A percentile compares a stretch with the other conserved stretches of the same genome.
Conservation (phyloP, 2,797 vertebrate genomes). For the Botia kubotai region DNA sequence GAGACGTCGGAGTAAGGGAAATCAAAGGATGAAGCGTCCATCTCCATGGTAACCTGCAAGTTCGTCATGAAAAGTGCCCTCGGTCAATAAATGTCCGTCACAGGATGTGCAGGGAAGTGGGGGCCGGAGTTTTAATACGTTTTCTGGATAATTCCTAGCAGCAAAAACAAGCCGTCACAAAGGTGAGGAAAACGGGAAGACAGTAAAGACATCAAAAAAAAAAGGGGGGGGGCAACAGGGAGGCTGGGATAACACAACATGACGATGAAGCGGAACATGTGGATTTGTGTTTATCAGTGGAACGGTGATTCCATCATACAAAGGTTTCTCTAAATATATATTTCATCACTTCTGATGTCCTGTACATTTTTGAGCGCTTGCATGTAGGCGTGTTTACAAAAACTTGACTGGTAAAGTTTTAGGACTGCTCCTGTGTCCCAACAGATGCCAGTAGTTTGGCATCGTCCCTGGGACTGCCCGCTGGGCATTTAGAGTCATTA, state of each 20-base stretch:
- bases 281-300: slow-evolving; percentile 70
- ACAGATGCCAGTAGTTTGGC: slow-evolving; percentile 86
- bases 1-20: slow-evolving; percentile 19
- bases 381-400: slow-evolving; percentile 55
- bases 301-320: slow-evolving; percentile 79
- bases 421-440: slow-evolving; percentile 90
- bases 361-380: slow-evolving; percentile 62
- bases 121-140: slow-evolving; percentile 80
- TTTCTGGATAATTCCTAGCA: slow-evolving; percentile 98
- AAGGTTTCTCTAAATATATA: slow-evolving; percentile 74
- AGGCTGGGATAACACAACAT: slow-evolving; percentile 9
- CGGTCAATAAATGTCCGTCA: slow-evolving; percentile 80
- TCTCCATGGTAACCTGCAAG: slow-evolving; percentile 71
- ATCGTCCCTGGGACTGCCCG: slow-evolving; percentile 83
- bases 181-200: slow-evolving; percentile 68
- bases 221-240: slow-evolving; percentile 29
- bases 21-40: slow-evolving; percentile 67
- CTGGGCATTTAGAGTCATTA: slow-evolving; percentile 88
- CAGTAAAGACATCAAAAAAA: slow-evolving; percentile 54
- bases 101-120: slow-evolving; percentile 70
- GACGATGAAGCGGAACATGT: slow-evolving; percentile 54
- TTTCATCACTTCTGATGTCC: slow-evolving; percentile 62
- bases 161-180: slow-evolving; percentile 89
- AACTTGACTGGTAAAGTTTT: slow-evolving; percentile 64
- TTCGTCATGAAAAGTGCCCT: slow-evolving; percentile 78